Conservation (phyloP, 1,140 invertebrate species). For the Drosophila willistoni region DNA sequence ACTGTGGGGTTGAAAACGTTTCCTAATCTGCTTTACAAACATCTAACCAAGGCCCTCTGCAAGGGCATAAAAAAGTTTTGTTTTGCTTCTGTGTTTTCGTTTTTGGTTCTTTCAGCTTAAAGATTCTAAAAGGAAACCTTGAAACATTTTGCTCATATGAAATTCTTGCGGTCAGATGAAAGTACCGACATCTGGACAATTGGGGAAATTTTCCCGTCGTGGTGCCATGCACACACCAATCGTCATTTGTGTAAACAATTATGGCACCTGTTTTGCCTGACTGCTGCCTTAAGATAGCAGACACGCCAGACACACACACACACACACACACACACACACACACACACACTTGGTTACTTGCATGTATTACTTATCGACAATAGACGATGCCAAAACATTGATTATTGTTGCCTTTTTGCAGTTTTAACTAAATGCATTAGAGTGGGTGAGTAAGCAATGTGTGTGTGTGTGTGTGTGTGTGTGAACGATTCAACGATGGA, state of each 20-base stretch:
- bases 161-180: slow-evolving; percentile 5
- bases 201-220: slow-evolving; percentile 33
- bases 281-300: slow-evolving; percentile 58
- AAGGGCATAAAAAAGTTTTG: too few relatives aligned
- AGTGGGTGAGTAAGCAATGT: neutral
- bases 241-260: slow-evolving; percentile 58
- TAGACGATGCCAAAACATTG: slow-evolving; percentile 65
- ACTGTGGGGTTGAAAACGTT: too few relatives aligned
- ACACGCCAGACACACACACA: slow-evolving; percentile 10
- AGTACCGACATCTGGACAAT: slow-evolving; percentile 35
- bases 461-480: neutral
- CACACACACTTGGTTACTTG: neutral
- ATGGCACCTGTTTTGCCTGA: slow-evolving; percentile 52
- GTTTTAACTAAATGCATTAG: slow-evolving; percentile 68
- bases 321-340: neutral
- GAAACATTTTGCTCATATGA: slow-evolving; percentile 21
- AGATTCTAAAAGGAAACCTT: neutral
- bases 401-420: slow-evolving; percentile 74
- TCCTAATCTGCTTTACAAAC: too few relatives aligned
- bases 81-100: too few relatives aligned
- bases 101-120: too few relatives aligned
- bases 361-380: slow-evolving; percentile 64
- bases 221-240: slow-evolving; percentile 15
- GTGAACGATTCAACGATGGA: neutral
- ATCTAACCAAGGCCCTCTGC: too few relatives aligned